A percentile compares a stretch with the other conserved stretches of the same genome.
phyloP scores from a whole-genome alignment of 2,113 vertebrate genomes.

The Mormyrus lacerda region DNA sequence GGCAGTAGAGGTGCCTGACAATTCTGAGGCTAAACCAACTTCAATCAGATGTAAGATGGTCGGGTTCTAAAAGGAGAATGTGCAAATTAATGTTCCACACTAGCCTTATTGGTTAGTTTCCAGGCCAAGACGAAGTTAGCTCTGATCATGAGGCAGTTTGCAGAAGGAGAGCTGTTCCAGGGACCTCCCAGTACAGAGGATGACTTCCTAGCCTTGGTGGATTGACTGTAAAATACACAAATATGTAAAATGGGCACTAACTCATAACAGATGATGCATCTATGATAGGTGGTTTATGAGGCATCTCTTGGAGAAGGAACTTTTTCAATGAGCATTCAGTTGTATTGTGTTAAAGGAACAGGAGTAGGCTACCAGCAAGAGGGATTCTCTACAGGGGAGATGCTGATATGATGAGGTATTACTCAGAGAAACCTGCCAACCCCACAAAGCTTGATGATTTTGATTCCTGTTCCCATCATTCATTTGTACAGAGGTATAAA shows the following conservation, averaged over 20 bases:
- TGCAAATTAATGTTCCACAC: background rate
- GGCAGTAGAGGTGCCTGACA: background rate
- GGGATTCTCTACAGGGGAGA: background rate
- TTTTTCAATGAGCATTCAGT: background rate
- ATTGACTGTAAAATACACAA: constrained; percentile 44
- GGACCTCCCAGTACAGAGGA: constrained; percentile 66
- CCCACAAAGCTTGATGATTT: background rate
- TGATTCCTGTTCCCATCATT: background rate
- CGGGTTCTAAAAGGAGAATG: background rate
- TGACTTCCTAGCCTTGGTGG: constrained; percentile 85
- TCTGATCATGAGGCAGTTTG: constrained; percentile 72
- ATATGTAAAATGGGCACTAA: background rate
- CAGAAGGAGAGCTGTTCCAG: constrained; percentile 42
- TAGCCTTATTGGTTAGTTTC: background rate
- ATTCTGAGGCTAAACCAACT: background rate
- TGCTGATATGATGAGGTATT: background rate
- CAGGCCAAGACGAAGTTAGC: constrained; percentile 69
- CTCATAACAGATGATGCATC: background rate
- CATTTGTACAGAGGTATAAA: background rate
- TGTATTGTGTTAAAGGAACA: background rate
- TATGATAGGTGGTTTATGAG: background rate
- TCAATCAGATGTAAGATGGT: background rate
- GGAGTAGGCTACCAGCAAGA: background rate
- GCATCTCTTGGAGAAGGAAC: background rate
- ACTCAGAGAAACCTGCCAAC: background rate